Evolutionary conservation across 2,888 invertebrate genomes (phyloP), one percentile per base, ranked within the genome.

Genomic region (Nomada ruficornis): DNA sequence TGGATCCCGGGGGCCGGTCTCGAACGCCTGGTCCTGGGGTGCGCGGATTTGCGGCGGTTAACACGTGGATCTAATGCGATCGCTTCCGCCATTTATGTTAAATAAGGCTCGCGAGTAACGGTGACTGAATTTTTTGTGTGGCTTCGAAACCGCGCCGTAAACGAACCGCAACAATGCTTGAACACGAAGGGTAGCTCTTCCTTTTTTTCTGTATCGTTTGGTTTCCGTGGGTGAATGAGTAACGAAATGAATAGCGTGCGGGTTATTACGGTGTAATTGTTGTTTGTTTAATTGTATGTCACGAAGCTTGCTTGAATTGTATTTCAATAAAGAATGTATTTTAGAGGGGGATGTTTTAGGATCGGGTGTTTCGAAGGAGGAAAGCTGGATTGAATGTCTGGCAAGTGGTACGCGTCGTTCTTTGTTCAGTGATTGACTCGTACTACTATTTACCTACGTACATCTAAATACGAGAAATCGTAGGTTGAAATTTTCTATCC

Each of bases 51-150:
- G 78, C 76, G 75, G 76, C 84, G 86, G 87, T 83, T 88, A 85
- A 83, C 86, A 60, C 86, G 86, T 83, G 86, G 67, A 83, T 77
- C 83, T 89, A 89, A 89, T 84, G 74, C 87, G 90, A 89, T 89
- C 87, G 82, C 77, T 89, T 89, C 82, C 89, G 89, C 89, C 77
- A 90, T 86, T 89, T 90, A 89, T 88, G 89, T 68, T 88, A 85
- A 89, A 82, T 68, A 80, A 82, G 80, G 69, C 77, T 80, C 79
- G 87, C 54, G 44, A 47, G 72, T 74, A 82, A 77, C 80, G 80
- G 80, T 73, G 65, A 29, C 68, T 77, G 77, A 82, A 73, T 74
- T 77, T 74, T 80, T 81, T 77, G 18, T 54, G 10, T n/a, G 1
- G 15, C 13, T 44, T 26, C 52, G 68, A 59, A 68, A 68, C 54